A percentile compares a stretch with the other conserved stretches of the same genome.
phyloP scores from a whole-genome alignment of 2,113 vertebrate genomes.

The Sinocyclocheilus rhinocerous region DNA sequence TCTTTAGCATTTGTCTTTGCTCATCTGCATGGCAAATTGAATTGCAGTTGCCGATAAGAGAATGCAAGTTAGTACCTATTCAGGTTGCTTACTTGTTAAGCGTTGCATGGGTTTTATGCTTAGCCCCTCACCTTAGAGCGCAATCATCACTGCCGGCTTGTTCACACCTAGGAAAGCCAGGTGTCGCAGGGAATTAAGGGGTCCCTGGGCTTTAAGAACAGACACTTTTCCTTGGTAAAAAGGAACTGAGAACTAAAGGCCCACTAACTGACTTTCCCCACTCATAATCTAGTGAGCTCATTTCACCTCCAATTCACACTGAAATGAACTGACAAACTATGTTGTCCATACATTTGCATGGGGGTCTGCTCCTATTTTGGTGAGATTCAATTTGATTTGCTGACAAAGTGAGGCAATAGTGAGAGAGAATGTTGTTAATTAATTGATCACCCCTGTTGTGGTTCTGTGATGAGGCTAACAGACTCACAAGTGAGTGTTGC shows the following conservation, averaged over 20 bases:
- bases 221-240: not conserved
- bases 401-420: not conserved
- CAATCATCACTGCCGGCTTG: not conserved
- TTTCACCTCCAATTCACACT: not conserved
- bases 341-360: not conserved
- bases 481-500: not conserved
- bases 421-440: not conserved
- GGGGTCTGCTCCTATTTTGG: not conserved
- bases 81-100: not conserved
- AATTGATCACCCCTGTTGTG: not conserved
- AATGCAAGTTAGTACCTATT: not conserved
- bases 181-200: not conserved
- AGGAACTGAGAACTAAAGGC: not conserved
- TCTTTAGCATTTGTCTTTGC: conserved; percentile 24
- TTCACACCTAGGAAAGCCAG: not conserved
- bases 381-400: not conserved
- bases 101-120: not conserved
- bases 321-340: not conserved
- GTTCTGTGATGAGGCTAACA: not conserved
- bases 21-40: conserved; percentile 39
- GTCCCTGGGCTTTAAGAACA: not conserved
- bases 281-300: not conserved
- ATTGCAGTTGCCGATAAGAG: conserved; percentile 10
- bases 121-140: not conserved
- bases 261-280: not conserved